Percentiles rank a stretch among this genome's conserved stretches.
Conservation (phyloP, 37 sponge, comb jelly and placozoan genomes). For the Oopsacas minuta region DNA sequence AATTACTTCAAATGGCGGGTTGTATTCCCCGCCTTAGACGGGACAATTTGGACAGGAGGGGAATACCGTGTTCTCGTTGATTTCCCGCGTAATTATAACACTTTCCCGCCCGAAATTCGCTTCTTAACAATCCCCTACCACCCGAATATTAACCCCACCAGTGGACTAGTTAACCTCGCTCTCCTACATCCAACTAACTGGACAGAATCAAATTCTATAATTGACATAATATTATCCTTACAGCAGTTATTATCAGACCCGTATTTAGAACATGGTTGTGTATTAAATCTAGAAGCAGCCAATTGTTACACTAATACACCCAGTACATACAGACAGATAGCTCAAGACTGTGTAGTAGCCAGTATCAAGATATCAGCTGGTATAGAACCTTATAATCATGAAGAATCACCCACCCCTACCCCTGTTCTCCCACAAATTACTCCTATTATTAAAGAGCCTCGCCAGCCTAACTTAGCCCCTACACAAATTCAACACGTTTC, state of each 20-base stretch:
- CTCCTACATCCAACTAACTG: not conserved
- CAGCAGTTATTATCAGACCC: constrained; percentile 47
- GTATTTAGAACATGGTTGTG: constrained; percentile 32
- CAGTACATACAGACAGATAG: constrained; percentile 72
- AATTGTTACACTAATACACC: constrained; percentile 28
- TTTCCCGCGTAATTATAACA: constrained; percentile 41
- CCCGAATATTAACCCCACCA: constrained; percentile 36
- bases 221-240: not conserved
- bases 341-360: constrained; percentile 65
- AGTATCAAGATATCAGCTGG: constrained; percentile 44
- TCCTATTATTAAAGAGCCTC: not conserved
- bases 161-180: not conserved
- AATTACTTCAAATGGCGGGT: constrained; percentile 1
- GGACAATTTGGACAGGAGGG: constrained; percentile 7
- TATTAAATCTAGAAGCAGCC: constrained; percentile 49
- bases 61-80: not conserved
- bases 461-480: not conserved
- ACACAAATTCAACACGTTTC: not conserved
- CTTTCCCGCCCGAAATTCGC: constrained; percentile 38
- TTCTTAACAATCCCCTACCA: constrained; percentile 81
- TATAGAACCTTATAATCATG: not conserved
- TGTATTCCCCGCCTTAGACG: not conserved
- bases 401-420: not conserved
- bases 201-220: not conserved
- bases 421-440: not conserved